These are phyloP conservation scores for Meliscaeva auricollis DNA, from an alignment of 2,888 invertebrate genomes.

Conservation along the genomic window DNA sequence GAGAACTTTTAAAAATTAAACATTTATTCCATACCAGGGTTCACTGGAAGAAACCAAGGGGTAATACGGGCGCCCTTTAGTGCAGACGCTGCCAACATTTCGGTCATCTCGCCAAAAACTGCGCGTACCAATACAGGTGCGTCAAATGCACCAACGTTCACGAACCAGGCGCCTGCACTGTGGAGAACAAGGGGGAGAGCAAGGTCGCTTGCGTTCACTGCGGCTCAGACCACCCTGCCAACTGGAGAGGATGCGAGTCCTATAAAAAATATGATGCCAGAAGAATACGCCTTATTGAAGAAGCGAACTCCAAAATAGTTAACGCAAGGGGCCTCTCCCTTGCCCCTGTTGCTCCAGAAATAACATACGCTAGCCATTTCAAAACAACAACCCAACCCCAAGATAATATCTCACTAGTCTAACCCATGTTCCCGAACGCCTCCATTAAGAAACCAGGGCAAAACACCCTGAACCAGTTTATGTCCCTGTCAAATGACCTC, in stretches of 20 bases:
- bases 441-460: too few relatives aligned
- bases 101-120: not conserved
- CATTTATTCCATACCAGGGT: not conserved
- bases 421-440: too few relatives aligned
- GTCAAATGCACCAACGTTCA: not conserved
- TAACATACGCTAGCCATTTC: too few relatives aligned
- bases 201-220: not conserved
- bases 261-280: not conserved
- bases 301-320: not conserved
- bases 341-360: too few relatives aligned
- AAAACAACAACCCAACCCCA: too few relatives aligned
- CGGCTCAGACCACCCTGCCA: not conserved
- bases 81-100: not conserved
- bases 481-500: too few relatives aligned
- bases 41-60: not conserved
- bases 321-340: too few relatives aligned
- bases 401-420: too few relatives aligned
- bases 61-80: not conserved
- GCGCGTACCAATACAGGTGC: not conserved
- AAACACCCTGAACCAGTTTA: too few relatives aligned
- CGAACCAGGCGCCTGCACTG: not conserved
- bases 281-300: too few relatives aligned
- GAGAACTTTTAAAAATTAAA: not conserved
- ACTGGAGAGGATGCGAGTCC: not conserved
- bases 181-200: not conserved